Evolutionary conservation across 2,797 vertebrate species (phyloP).

Genomic region (Trichosurus vulpecula): DNA sequence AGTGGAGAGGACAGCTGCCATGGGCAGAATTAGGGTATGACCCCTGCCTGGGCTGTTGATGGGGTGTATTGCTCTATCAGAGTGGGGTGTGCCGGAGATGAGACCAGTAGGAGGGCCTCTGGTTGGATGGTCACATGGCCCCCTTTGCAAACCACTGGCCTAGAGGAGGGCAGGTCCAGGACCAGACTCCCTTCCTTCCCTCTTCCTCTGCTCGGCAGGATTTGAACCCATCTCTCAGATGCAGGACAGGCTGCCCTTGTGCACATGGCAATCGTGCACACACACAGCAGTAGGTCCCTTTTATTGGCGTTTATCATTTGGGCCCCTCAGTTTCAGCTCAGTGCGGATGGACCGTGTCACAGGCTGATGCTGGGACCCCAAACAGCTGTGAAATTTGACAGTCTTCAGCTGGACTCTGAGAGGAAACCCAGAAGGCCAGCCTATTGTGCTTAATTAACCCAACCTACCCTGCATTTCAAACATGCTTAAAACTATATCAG

Average conservation of each 20-base stretch:
- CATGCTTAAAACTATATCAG: neutral
- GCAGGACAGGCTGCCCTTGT: neutral
- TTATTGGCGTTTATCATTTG: neutral
- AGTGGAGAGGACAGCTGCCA: neutral
- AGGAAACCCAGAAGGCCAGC: neutral
- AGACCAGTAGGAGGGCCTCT: neutral
- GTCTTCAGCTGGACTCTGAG: no score
- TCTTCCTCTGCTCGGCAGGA: neutral
- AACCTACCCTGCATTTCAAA: neutral
- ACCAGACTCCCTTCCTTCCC: neutral
- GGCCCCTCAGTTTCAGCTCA: neutral
- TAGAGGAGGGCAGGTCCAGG: neutral
- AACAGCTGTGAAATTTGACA: no score
- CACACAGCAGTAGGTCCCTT: neutral
- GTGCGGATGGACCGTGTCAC: no score
- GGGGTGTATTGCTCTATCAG: neutral
- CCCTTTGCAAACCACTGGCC: no score
- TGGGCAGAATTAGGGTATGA: neutral
- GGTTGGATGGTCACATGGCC: neutral
- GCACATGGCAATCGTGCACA: no score
- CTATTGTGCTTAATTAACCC: neutral
- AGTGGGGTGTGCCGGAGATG: no score
- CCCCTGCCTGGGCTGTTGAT: rapidly evolving
- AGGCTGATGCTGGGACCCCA: no score
- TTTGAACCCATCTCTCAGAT: neutral